Conservation (phyloP, 2,888 invertebrate species). For the Drepanosiphum platanoidis region DNA sequence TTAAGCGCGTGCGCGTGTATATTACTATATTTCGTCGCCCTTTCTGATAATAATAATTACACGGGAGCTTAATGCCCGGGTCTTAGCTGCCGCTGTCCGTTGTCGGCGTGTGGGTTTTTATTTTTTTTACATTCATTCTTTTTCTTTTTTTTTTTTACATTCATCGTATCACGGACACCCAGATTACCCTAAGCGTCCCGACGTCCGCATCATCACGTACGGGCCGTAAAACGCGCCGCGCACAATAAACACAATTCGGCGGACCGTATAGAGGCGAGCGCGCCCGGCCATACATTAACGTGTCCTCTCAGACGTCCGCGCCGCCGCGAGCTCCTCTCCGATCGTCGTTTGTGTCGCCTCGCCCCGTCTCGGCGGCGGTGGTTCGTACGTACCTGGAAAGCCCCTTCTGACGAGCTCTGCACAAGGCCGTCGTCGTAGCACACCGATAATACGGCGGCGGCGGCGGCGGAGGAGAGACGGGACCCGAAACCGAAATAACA, state of each 20-base stretch:
- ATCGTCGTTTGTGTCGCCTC: not conserved
- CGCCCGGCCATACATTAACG: conserved; percentile 34
- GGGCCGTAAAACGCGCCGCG: conserved; percentile 55
- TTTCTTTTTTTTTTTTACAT: conserved; percentile 17
- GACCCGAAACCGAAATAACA: conserved; percentile 1
- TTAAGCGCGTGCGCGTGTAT: not conserved
- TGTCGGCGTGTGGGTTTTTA: not conserved
- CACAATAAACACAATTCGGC: conserved; percentile 58
- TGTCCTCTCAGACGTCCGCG: not conserved
- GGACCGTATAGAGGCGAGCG: conserved; percentile 19
- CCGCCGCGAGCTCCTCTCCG: not conserved
- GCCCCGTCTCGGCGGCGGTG: not conserved
- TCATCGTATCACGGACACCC: conserved; percentile 60
- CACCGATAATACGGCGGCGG: not conserved
- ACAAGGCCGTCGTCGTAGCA: not conserved
- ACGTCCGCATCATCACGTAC: conserved; percentile 54
- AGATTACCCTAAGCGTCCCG: conserved; percentile 58
- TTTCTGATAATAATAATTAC: conserved; percentile 46
- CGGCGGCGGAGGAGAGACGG: too few species aligned
- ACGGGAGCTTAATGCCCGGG: conserved; percentile 33
- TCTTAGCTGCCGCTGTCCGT: conserved; percentile 4
- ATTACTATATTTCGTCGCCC: not conserved
- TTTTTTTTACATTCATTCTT: not conserved
- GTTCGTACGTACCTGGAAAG: conserved; percentile 35
- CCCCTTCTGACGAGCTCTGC: not conserved